These are phyloP conservation scores for Hyles vespertilio DNA, from an alignment of 1,140 invertebrate genomes.

Conservation along the genomic window DNA sequence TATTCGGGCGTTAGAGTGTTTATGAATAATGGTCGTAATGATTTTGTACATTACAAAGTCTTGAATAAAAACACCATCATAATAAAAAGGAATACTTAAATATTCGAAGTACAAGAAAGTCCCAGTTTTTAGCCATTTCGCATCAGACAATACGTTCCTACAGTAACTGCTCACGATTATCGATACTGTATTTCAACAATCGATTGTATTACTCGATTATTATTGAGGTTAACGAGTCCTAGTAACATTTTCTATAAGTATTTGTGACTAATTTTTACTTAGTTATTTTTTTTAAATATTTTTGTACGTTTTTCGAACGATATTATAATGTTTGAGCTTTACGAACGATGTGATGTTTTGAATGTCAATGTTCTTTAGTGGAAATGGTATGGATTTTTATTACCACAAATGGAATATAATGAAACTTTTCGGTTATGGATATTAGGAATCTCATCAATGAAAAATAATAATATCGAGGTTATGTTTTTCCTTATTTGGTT, in stretches of 20 bases:
- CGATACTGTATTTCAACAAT: neutral
- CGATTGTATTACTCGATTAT: neutral
- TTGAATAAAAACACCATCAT: too few relatives aligned
- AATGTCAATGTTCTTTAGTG: neutral
- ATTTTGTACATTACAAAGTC: too few relatives aligned
- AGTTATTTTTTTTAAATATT: neutral
- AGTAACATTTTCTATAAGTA: slow-evolving; percentile 1
- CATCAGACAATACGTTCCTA: neutral
- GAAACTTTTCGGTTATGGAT: neutral
- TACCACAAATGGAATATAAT: neutral
- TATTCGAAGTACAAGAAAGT: neutral
- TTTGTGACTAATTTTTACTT: slow-evolving; percentile 7
- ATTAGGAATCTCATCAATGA: too few relatives aligned
- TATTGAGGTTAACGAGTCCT: slow-evolving; percentile 1
- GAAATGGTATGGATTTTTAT: slow-evolving; percentile 1
- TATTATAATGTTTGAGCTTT: neutral
- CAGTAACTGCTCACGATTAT: neutral
- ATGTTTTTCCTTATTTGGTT: too few relatives aligned
- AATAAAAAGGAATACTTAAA: too few relatives aligned
- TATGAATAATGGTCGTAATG: too few relatives aligned
- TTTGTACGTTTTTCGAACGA: slow-evolving; percentile 3
- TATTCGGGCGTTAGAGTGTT: too few relatives aligned
- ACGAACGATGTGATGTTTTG: neutral
- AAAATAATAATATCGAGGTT: too few relatives aligned
- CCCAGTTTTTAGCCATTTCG: neutral